phyloP scores from a whole-genome alignment of 2,797 vertebrate genomes.

The Crypturellus tataupa region DNA sequence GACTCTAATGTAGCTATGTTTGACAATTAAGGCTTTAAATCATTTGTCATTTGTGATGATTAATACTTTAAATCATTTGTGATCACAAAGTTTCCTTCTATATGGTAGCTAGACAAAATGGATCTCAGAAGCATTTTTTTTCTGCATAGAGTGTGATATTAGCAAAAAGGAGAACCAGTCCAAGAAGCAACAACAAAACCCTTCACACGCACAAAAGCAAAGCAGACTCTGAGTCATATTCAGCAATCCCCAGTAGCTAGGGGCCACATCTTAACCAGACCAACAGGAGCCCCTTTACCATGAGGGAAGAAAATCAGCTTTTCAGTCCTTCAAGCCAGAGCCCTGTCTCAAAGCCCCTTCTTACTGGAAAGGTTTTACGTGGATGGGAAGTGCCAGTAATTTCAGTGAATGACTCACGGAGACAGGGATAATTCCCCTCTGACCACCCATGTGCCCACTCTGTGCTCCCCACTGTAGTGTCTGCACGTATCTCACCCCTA shows the following conservation, averaged over 20 bases:
- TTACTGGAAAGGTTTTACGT: background rate
- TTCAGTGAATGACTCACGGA: background rate
- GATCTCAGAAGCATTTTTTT: background rate
- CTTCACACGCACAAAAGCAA: background rate
- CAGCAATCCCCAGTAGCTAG: background rate
- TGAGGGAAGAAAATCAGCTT: background rate
- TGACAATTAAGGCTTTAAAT: background rate
- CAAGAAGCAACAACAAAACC: background rate
- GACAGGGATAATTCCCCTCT: background rate
- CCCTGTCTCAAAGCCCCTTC: background rate
- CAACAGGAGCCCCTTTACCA: background rate
- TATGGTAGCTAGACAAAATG: background rate
- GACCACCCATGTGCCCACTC: rapidly evolving
- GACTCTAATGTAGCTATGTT: background rate
- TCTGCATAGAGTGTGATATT: background rate
- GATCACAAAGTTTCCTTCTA: background rate
- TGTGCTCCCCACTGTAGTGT: rapidly evolving
- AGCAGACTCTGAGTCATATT: background rate
- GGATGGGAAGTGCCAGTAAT: background rate
- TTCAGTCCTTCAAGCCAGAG: background rate
- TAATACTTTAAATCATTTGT: background rate
- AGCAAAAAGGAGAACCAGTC: background rate
- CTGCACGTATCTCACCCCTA: background rate
- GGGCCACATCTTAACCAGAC: background rate
- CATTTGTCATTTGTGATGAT: background rate